Evolutionary conservation across 1,140 invertebrate species (phyloP).

Genomic region (Melipona quadrifasciata): DNA sequence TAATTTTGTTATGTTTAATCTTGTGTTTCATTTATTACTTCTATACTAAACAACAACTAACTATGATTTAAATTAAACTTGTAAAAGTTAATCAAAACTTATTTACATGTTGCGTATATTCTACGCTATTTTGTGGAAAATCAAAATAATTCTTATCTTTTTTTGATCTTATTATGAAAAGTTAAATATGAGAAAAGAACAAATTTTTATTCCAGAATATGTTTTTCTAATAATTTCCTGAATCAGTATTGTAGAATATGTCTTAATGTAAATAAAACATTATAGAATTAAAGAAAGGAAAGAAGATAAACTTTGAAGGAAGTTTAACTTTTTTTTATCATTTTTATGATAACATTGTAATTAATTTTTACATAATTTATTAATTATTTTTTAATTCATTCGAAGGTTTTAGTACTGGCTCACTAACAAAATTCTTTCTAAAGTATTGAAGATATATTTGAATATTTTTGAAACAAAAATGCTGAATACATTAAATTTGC

Average conservation of each 20-base stretch:
- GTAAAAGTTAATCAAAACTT: constrained; percentile 70
- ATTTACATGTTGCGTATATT: constrained; percentile 55
- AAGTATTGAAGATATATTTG: constrained; percentile 22
- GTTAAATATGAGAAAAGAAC: background rate
- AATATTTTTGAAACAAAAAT: constrained; percentile 54
- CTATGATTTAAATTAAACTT: constrained; percentile 48
- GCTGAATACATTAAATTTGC: constrained; percentile 23
- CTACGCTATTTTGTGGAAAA: constrained; percentile 58
- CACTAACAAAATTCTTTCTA: constrained; percentile 22
- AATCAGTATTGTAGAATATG: constrained; percentile 72
- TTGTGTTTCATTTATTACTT: constrained; percentile 51
- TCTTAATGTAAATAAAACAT: constrained; percentile 62
- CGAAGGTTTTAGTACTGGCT: background rate
- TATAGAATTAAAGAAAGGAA: constrained; percentile 35
- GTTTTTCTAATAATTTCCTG: constrained; percentile 45
- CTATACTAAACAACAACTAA: constrained; percentile 33
- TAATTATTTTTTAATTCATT: background rate
- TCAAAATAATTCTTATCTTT: constrained; percentile 67
- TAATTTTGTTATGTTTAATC: constrained; percentile 10
- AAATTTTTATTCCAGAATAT: constrained; percentile 31
- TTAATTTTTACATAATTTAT: constrained; percentile 9
- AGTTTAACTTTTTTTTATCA: constrained; percentile 22
- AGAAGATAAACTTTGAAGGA: constrained; percentile 29
- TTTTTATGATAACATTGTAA: constrained; percentile 6
- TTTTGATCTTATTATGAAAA: constrained; percentile 29